A percentile compares a stretch with the other conserved stretches of the same genome.
Conservation (phyloP, 30 jellyfish, hydroid and myxozoan species). For the Cassiopea andromeda region DNA sequence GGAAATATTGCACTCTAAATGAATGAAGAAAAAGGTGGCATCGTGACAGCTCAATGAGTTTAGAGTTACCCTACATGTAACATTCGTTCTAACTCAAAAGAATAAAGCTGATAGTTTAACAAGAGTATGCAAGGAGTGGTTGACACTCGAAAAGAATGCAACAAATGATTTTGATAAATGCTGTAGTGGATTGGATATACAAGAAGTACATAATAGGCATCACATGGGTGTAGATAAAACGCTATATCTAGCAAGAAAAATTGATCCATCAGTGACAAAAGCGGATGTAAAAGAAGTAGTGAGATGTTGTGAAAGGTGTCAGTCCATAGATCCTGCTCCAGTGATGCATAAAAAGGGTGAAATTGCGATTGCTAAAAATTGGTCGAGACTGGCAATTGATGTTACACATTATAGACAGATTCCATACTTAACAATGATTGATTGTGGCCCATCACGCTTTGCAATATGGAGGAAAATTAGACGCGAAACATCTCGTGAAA, state of each 20-base stretch:
- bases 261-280: slow-evolving; percentile 16
- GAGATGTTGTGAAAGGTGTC: slow-evolving; percentile 21
- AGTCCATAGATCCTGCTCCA: slow-evolving; percentile 26
- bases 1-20: too few relatives aligned
- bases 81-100: slow-evolving; percentile 20
- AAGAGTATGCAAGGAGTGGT: slow-evolving; percentile 36
- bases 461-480: slow-evolving; percentile 26
- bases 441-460: slow-evolving; percentile 33
- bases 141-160: background rate
- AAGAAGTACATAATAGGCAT: slow-evolving; percentile 14
- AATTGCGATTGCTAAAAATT: slow-evolving; percentile 2
- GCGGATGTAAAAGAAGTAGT: slow-evolving; percentile 35
- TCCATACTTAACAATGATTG: slow-evolving; percentile 23
- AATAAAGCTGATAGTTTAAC: slow-evolving; percentile 46
- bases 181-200: background rate
- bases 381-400: slow-evolving; percentile 41
- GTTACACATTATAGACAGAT: slow-evolving; percentile 15
- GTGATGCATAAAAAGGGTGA: slow-evolving; percentile 22
- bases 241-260: slow-evolving; percentile 2
- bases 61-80: background rate
- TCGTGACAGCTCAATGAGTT: background rate
- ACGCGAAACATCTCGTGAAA: slow-evolving; percentile 19
- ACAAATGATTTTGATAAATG: slow-evolving; percentile 4
- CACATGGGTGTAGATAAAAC: slow-evolving; percentile 47
- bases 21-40: too few relatives aligned